Evolutionary conservation across 2,797 vertebrate species (phyloP).

Genomic region (Peromyscus eremicus): DNA sequence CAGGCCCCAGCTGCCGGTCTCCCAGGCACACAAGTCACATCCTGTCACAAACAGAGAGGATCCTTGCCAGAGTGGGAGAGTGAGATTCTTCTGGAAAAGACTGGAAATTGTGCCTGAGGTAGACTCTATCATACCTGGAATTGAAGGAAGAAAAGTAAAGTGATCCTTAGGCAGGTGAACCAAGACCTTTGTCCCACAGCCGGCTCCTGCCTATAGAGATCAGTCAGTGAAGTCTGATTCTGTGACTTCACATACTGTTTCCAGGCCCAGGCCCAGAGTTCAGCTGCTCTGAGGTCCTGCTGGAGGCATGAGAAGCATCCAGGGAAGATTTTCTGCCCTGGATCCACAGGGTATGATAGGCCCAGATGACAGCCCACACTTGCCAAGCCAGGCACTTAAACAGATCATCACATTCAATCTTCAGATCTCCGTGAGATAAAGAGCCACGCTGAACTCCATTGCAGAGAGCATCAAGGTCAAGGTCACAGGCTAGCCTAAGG

Average conservation of each 20-base stretch:
- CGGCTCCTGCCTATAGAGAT: not conserved
- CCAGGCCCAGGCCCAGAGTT: not conserved
- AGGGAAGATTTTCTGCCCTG: not conserved
- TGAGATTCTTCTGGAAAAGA: conserved; percentile 19
- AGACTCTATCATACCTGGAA: not conserved
- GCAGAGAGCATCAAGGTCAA: not conserved
- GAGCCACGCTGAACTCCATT: not conserved
- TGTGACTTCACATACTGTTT: not conserved
- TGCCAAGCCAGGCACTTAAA: conserved; percentile 36
- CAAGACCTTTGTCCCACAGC: not conserved
- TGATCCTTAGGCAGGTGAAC: not conserved
- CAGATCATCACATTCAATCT: not conserved
- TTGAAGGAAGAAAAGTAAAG: not conserved
- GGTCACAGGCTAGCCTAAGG: not conserved
- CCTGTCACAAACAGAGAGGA: not conserved
- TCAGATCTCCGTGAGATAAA: not conserved
- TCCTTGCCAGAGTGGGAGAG: not conserved
- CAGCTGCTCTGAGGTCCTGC: not conserved
- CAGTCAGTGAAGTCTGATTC: not conserved
- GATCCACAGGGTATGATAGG: not conserved
- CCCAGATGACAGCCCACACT: not conserved
- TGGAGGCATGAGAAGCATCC: not conserved
- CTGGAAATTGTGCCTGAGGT: not conserved
- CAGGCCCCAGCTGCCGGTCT: not conserved
- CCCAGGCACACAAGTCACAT: not conserved